phyloP scores from a whole-genome alignment of 2,113 vertebrate genomes.

The Atlantisia rogersi region DNA sequence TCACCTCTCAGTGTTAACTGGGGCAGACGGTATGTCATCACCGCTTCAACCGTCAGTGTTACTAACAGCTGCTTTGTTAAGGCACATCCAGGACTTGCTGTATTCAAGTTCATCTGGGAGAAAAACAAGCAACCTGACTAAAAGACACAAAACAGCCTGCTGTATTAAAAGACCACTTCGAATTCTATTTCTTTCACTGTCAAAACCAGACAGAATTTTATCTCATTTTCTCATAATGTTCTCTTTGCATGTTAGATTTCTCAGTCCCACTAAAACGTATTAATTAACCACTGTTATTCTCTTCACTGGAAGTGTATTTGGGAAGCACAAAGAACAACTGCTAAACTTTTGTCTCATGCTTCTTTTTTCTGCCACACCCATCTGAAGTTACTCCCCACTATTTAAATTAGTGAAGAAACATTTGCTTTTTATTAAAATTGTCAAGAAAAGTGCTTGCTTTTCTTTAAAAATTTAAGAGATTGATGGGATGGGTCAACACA shows the following conservation, averaged over 20 bases:
- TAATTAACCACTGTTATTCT: not conserved
- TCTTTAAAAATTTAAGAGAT: not conserved
- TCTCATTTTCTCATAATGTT: not conserved
- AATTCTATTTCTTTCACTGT: not conserved
- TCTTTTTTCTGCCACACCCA: not conserved
- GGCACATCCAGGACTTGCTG: not conserved
- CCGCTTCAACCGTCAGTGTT: not conserved
- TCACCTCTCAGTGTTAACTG: not conserved
- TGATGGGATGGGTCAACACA: not conserved
- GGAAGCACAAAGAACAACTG: not conserved
- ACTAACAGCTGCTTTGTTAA: not conserved
- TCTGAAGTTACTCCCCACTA: not conserved
- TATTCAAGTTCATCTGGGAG: not conserved
- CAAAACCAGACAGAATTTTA: not conserved
- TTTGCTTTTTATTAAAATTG: not conserved
- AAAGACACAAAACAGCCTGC: not conserved
- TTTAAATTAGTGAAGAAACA: not conserved
- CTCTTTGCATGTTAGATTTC: not conserved
- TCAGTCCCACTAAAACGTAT: accelerated
- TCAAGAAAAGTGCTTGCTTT: not conserved
- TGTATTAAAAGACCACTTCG: not conserved
- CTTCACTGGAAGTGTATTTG: not conserved
- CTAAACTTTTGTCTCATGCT: not conserved
- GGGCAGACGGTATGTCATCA: not conserved
- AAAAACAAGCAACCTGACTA: not conserved